These are phyloP conservation scores for Spicauda simplicius DNA, from an alignment of 2,888 invertebrate genomes.

Conservation along the genomic window DNA sequence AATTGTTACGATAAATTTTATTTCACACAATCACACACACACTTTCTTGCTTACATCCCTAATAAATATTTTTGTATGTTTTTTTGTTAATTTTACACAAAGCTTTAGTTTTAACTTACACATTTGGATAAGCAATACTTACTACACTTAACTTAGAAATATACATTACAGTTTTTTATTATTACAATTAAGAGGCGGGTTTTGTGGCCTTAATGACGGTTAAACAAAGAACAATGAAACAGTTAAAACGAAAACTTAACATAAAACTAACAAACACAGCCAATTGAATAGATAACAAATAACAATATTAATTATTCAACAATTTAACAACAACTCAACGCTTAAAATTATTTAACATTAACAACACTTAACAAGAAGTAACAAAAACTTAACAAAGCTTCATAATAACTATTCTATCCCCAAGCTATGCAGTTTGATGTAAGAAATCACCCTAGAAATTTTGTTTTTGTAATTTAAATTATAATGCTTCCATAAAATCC, in stretches of 20 bases:
- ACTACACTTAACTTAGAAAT: constrained; percentile 44
- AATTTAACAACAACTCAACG: constrained; percentile 76
- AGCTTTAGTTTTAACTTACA: constrained; percentile 84
- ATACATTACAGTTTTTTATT: constrained; percentile 33
- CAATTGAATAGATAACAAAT: constrained; percentile 57
- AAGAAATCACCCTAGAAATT: no score
- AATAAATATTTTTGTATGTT: constrained; percentile 58
- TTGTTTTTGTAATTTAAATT: background rate
- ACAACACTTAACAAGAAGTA: constrained; percentile 54
- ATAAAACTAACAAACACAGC: constrained; percentile 85
- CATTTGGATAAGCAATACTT: constrained; percentile 52
- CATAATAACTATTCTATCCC: constrained; percentile 73
- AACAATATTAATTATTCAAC: constrained; percentile 55
- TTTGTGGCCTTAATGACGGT: constrained; percentile 77
- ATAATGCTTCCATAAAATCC: no score
- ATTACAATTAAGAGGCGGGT: constrained; percentile 22
- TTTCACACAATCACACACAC: constrained; percentile 70
- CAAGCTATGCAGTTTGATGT: constrained; percentile 27
- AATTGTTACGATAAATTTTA: constrained; percentile 51
- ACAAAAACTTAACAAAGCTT: constrained; percentile 50
- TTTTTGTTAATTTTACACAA: constrained; percentile 86
- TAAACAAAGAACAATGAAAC: constrained; percentile 63
- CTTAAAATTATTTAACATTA: constrained; percentile 72
- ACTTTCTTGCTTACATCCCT: constrained; percentile 67
- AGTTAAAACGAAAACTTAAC: constrained; percentile 83